Evolutionary conservation across 2,113 vertebrate species (phyloP).

Genomic region (Ailurus styani): DNA sequence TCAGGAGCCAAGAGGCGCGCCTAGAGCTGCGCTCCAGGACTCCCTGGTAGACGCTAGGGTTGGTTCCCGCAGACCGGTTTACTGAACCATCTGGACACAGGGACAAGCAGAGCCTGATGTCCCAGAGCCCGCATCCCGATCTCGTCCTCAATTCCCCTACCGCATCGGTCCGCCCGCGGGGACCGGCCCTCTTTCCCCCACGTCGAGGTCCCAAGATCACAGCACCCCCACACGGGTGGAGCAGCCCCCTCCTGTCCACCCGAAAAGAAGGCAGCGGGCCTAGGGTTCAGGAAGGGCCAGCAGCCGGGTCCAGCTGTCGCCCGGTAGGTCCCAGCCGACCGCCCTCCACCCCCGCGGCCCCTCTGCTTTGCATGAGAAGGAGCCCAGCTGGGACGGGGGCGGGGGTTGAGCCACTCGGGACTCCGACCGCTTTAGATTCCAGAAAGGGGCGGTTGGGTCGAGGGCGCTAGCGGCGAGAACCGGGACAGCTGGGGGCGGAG

Average conservation of each 20-base stretch:
- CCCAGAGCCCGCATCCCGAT: neutral
- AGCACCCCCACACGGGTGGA: neutral
- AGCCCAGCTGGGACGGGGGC: slow-evolving; percentile 56
- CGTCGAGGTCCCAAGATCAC: neutral
- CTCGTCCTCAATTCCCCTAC: neutral
- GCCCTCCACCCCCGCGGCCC: neutral
- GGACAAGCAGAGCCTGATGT: neutral
- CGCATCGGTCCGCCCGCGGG: fast-evolving
- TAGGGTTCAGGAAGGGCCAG: neutral
- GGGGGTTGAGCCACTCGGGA: slow-evolving; percentile 45
- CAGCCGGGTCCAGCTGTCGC: slow-evolving; percentile 55
- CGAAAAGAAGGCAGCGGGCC: neutral
- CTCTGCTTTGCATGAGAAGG: slow-evolving; percentile 69
- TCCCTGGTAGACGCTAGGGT: fast-evolving
- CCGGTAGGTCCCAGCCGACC: neutral
- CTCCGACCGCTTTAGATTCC: slow-evolving; percentile 18
- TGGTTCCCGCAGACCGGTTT: neutral
- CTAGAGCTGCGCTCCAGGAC: neutral
- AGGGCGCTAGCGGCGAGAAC: neutral
- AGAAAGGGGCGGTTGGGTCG: slow-evolving; percentile 47
- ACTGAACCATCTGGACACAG: neutral
- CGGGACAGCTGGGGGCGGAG: neutral
- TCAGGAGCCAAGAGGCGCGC: neutral
- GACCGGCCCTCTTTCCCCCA: neutral
- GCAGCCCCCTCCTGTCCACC: neutral